Evolutionary conservation across 2,113 vertebrate species (phyloP).

Genomic region (Ploceus nigricollis): DNA sequence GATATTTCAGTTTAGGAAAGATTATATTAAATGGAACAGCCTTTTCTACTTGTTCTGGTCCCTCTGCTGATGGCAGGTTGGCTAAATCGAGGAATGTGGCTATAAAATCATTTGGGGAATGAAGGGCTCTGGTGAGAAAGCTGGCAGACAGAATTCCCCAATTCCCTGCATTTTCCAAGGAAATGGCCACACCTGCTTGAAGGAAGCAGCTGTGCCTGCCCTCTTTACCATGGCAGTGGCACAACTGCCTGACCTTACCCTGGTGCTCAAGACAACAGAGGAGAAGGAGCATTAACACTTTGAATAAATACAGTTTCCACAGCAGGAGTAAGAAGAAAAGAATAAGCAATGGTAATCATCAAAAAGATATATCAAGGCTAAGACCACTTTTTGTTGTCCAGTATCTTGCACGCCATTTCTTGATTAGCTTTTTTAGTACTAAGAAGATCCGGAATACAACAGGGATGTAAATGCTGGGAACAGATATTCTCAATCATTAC

Average conservation of each 20-base stretch:
- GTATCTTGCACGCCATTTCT: not conserved
- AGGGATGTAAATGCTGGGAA: not conserved
- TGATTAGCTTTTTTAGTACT: not conserved
- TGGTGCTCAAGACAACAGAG: not conserved
- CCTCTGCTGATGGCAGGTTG: not conserved
- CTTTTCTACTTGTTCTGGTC: not conserved
- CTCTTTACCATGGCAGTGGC: not conserved
- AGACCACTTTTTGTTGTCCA: not conserved
- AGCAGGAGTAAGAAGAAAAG: not conserved
- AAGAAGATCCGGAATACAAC: not conserved
- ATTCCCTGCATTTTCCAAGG: not conserved
- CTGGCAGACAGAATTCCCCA: not conserved
- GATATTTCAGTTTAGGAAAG: not conserved
- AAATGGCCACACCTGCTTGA: not conserved
- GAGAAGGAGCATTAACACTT: not conserved
- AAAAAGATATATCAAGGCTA: not conserved
- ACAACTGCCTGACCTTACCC: not conserved
- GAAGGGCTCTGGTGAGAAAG: not conserved
- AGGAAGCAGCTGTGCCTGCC: not conserved
- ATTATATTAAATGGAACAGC: not conserved
- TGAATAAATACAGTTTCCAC: not conserved
- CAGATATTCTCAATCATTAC: not conserved
- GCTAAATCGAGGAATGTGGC: rapidly evolving
- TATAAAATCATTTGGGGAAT: not conserved
- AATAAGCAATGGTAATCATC: not conserved